Evolutionary conservation across 2,888 invertebrate species (phyloP), one percentile per base, ranked within the genome.

Genomic region (Drosophila anceps): DNA sequence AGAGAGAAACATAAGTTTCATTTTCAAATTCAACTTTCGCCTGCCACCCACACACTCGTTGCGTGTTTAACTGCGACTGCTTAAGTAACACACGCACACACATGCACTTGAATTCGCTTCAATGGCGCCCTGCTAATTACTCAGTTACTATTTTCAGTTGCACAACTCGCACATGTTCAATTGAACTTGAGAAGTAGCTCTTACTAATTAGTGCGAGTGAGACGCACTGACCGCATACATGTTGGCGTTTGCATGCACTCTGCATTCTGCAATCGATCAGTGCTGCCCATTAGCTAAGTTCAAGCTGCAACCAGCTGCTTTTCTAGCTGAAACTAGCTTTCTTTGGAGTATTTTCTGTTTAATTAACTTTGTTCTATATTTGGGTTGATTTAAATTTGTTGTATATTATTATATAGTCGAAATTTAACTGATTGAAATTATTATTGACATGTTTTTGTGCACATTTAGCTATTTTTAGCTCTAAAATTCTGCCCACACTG

Each of bases 21-120:
- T 13, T 31, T 48, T 29, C 12, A 48, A n/a, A 31, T 18, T 50
- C 29, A 50, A 50, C 50, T 50, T 50, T 50, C 50, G 31, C 50
- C 50, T 50, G 31, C 50, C 50, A 18, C 50, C 50, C 24, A 2
- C 24, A 24, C 31, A 31, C 50, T 18, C 29, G 7, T 31, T 29
- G 29, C 48, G 48, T 48, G 46, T 10, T 5, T 27, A 46, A 27
- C 27, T 9, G 5, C 27, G n/a, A n/a, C 31, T n/a, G 46, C 46
- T 46, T n/a, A 27, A n/a, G 27, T 46, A 46, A 50, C 12, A 31
- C n/a, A 29, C 27, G 9, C 27, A n/a, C 29, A 31, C 10, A 48
- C 24, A 15, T 10, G 24, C 37, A 37, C 35, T 37, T 37, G 53
- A 53, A 51, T 35, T 33, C 51, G 35, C 50, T 50, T 18, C 18